Evolutionary conservation across 1,140 invertebrate species (phyloP).

Genomic region (Drosophila nigromelanica): DNA sequence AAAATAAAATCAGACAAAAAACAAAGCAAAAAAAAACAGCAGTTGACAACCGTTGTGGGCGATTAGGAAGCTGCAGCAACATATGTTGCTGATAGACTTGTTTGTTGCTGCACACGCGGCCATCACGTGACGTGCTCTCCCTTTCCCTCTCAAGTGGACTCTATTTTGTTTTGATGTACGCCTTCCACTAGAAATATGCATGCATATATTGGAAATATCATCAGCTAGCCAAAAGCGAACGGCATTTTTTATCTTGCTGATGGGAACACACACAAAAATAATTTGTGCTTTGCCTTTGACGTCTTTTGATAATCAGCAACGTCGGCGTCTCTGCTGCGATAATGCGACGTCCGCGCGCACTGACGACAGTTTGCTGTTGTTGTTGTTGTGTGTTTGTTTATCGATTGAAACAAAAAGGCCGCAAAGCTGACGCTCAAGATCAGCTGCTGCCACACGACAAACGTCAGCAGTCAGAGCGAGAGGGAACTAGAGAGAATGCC

Average conservation of each 20-base stretch:
- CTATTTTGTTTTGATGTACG: conserved; percentile 25
- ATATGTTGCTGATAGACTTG: conserved; percentile 10
- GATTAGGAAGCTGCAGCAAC: conserved; percentile 25
- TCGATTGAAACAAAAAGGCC: conserved; percentile 60
- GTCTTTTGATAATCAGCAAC: conserved; percentile 51
- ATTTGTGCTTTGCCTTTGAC: conserved; percentile 37
- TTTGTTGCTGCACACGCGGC: conserved; percentile 27
- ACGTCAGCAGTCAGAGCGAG: conserved; percentile 27
- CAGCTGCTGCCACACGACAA: conserved; percentile 60
- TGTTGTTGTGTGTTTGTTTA: conserved; percentile 52
- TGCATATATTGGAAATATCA: conserved; percentile 32
- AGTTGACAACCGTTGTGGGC: neutral
- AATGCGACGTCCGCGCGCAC: conserved; percentile 43
- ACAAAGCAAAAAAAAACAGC: no score
- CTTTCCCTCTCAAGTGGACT: no score
- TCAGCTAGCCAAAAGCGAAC: conserved; percentile 24
- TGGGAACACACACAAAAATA: conserved; percentile 14
- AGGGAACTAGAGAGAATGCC: neutral
- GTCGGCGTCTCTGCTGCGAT: conserved; percentile 23
- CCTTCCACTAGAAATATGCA: neutral
- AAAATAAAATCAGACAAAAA: no score
- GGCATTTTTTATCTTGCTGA: conserved; percentile 44
- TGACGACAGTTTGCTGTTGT: conserved; percentile 45
- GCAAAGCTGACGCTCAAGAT: conserved; percentile 44
- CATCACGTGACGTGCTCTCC: conserved; percentile 27